Percentiles rank a stretch among this genome's conserved stretches.
These are phyloP conservation scores for Lynx canadensis DNA, from an alignment of 2,113 vertebrate species.

Conservation along the genomic window DNA sequence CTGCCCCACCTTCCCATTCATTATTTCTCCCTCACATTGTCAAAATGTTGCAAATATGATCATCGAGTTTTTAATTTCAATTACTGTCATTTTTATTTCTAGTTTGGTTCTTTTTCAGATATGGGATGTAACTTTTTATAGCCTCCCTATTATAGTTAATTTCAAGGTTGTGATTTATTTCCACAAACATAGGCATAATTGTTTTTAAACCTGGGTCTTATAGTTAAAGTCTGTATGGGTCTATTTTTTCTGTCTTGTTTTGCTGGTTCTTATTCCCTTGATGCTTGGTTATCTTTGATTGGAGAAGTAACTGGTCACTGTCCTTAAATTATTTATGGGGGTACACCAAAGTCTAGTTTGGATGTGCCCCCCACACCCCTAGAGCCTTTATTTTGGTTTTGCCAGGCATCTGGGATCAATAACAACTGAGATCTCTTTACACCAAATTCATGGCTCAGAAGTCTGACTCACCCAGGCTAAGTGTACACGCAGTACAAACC, in stretches of 20 bases:
- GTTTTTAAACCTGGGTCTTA: neutral
- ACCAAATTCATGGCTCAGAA: neutral
- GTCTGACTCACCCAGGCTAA: neutral
- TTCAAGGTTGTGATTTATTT: neutral
- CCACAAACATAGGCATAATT: neutral
- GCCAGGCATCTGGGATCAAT: neutral
- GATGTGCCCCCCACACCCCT: neutral
- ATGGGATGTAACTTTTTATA: neutral
- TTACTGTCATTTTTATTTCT: conserved; percentile 13
- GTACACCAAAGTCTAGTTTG: neutral
- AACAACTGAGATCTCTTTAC: neutral
- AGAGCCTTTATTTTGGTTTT: conserved; percentile 8
- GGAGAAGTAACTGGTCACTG: neutral
- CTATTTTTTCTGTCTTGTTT: neutral
- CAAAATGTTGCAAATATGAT: neutral
- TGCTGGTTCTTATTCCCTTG: neutral
- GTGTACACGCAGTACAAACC: neutral
- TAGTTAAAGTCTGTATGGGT: neutral
- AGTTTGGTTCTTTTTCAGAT: conserved; percentile 29
- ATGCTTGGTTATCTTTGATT: neutral
- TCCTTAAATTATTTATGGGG: neutral
- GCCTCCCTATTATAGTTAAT: neutral
- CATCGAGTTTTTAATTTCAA: neutral
- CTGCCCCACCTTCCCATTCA: neutral
- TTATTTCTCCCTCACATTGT: neutral